Conservation (phyloP, 2,113 vertebrate genomes). For the Geococcyx californianus region DNA sequence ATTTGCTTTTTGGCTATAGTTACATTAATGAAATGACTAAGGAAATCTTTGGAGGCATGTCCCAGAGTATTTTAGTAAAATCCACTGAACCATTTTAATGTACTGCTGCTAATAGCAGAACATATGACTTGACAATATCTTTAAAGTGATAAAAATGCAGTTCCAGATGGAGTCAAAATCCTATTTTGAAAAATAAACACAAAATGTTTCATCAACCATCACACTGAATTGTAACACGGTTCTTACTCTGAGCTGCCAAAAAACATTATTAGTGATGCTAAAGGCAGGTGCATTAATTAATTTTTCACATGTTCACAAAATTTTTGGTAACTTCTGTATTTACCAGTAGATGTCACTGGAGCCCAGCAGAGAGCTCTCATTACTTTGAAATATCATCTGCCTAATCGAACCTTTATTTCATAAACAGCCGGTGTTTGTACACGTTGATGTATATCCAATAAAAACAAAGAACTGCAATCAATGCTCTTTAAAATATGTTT, state of each 20-base stretch:
- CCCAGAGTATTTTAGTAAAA: neutral
- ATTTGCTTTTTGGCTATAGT: neutral
- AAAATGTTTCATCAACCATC: neutral
- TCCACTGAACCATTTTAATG: neutral
- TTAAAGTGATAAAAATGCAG: neutral
- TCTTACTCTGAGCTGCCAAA: neutral
- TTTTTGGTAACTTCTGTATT: neutral
- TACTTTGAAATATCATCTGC: neutral
- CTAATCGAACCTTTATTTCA: neutral
- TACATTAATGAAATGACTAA: neutral
- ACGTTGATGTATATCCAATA: neutral
- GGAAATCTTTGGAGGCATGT: neutral
- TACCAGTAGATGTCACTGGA: constrained; percentile 67
- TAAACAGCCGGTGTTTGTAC: neutral
- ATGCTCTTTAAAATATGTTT: neutral
- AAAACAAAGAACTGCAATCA: neutral
- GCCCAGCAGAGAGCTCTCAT: neutral
- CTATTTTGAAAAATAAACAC: neutral
- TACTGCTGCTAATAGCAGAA: neutral
- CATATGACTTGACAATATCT: neutral
- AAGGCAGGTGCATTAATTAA: neutral
- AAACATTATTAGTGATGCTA: neutral
- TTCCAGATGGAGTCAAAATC: neutral
- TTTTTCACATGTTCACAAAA: neutral
- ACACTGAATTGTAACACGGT: neutral